Evolutionary conservation across 2,113 vertebrate genomes (phyloP).

Genomic region (Gallinago undulata): DNA sequence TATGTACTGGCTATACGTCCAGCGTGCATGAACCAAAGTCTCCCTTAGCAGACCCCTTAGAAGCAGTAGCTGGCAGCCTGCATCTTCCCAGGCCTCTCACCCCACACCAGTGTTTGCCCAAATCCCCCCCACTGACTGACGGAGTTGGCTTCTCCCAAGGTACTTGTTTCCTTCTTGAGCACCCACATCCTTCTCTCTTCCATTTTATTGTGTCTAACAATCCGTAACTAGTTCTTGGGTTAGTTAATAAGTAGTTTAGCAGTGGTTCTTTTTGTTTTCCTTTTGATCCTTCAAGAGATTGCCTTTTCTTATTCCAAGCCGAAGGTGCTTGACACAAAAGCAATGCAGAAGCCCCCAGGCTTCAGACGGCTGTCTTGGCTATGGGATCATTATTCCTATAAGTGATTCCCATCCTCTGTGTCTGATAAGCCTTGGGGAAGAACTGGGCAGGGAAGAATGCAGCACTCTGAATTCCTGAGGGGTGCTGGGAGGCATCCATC

Average conservation of each 20-base stretch:
- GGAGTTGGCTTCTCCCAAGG: background rate
- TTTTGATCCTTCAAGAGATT: constrained; percentile 1
- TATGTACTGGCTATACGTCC: background rate
- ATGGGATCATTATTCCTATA: background rate
- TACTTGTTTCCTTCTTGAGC: background rate
- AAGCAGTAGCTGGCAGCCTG: background rate
- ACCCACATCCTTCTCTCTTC: background rate
- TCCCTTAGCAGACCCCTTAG: background rate
- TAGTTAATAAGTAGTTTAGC: constrained; percentile 23
- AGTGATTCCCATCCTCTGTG: background rate
- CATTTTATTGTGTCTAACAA: background rate
- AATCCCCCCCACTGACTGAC: background rate
- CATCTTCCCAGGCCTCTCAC: background rate
- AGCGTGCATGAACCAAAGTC: accelerated
- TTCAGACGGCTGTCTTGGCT: background rate
- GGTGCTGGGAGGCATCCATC: constrained; percentile 3
- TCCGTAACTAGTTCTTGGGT: background rate
- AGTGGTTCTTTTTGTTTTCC: background rate
- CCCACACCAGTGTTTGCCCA: background rate
- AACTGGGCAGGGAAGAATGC: constrained; percentile 20
- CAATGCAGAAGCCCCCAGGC: constrained; percentile 34
- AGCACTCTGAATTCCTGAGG: background rate
- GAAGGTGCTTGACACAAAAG: background rate
- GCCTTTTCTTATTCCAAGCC: constrained; percentile 40
- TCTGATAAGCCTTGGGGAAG: constrained; percentile 33